Evolutionary conservation across 2,888 invertebrate genomes (phyloP), one percentile per base, ranked within the genome.

Genomic region (Aspidiotus rigidus): DNA sequence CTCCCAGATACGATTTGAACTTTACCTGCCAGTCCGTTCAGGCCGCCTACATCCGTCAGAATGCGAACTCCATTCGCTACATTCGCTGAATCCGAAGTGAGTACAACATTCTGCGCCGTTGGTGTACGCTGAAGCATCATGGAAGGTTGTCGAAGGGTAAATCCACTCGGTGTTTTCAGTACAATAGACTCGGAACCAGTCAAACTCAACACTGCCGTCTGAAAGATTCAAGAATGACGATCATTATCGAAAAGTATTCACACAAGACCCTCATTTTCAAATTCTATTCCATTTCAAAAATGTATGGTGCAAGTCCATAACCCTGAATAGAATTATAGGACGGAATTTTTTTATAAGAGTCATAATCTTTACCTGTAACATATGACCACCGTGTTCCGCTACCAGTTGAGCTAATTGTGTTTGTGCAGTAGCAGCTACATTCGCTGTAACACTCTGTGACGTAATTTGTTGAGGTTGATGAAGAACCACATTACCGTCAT

Each of bases 401-500:
- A 76, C 72, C n/a, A 75, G 72, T 59, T 76, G 75, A 28, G 75
- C 74, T 53, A 76, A 64, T 59, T 76, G 76, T 56, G 73, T 73
- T 70, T 75, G 76, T 39, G 76, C 75, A 66, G 75, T 74, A 42
- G 75, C 75, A 13, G 75, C 75, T 42, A 75, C 73, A 72, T 74
- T 75, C 7, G 75, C 74, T 8, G 74, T 74, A 42, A 75, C 75
- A 67, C 69, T 71, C 61, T 72, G 72, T 15, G 71, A 69, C 2
- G 69, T 61, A 10, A 73, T 70, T 28, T 28, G 28, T 64, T 73
- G 73, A 13, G 73, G 74, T 74, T 86, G 86, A 59, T 86, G 85
- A 64, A 87, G 77, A 56, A 87, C 81, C 59, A 87, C 79, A 39
- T 85, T 79, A 9, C 86, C 86, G 73, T 87, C 86, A 76, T 87